These are phyloP conservation scores for Drosophila repletoides DNA, from an alignment of 1,140 invertebrate species.

Conservation along the genomic window DNA sequence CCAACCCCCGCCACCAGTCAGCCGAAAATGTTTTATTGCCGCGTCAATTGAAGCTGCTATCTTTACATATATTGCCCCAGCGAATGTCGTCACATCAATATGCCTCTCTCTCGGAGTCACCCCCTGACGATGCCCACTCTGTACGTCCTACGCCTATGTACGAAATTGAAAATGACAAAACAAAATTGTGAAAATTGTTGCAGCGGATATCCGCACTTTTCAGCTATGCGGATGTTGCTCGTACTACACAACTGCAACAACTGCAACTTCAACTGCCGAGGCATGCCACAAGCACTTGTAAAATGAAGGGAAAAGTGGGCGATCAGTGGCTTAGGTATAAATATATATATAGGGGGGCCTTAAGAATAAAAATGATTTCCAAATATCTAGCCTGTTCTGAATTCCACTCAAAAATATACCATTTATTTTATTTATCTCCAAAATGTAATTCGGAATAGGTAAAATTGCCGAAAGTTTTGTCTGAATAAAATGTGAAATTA, in stretches of 20 bases:
- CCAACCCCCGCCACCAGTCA: background rate
- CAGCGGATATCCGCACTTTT: conserved; percentile 66
- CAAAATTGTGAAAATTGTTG: conserved; percentile 58
- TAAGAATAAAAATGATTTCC: too few relatives aligned
- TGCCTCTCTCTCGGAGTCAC: too few relatives aligned
- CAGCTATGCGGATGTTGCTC: conserved; percentile 49
- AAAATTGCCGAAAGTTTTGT: too few relatives aligned
- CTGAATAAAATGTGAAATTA: too few relatives aligned
- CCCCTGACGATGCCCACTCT: too few relatives aligned
- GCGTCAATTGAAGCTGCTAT: conserved; percentile 44
- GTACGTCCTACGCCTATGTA: conserved; percentile 26
- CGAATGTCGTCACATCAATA: conserved; percentile 14
- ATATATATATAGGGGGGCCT: too few relatives aligned
- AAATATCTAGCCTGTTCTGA: too few relatives aligned
- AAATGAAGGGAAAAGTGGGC: too few relatives aligned
- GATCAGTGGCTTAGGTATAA: too few relatives aligned
- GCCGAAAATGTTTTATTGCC: conserved; percentile 64
- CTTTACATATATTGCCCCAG: conserved; percentile 3
- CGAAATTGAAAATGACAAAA: conserved; percentile 73
- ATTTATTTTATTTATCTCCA: too few relatives aligned
- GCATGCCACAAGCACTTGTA: conserved; percentile 1
- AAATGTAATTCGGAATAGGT: too few relatives aligned
- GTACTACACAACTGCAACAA: background rate
- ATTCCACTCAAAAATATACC: too few relatives aligned
- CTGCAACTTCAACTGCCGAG: conserved; percentile 7